Evolutionary conservation across 2,888 invertebrate genomes (phyloP).

Genomic region (Cheilosia scutellata): DNA sequence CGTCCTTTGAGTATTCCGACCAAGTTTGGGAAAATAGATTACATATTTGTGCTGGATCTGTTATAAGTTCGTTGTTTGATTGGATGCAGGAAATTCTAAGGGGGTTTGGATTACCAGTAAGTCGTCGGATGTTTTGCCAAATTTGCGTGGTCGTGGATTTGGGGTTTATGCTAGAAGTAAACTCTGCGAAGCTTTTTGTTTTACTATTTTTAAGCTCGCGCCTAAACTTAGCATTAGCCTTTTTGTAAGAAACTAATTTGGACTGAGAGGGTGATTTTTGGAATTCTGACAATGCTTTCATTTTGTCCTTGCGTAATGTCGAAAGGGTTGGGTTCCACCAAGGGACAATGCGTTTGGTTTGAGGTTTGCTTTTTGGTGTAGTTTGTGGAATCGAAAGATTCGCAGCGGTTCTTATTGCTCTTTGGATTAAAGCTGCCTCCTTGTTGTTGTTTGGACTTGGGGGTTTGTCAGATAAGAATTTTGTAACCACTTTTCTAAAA

Average conservation of each 20-base stretch:
- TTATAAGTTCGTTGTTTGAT: not conserved
- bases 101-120: conserved; percentile 26
- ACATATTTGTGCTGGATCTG: no score
- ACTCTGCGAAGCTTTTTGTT: conserved; percentile 28
- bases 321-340: no score
- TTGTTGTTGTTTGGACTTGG: no score
- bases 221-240: conserved; percentile 17
- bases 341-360: no score
- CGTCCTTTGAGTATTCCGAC: no score
- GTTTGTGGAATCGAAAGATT: conserved; percentile 11
- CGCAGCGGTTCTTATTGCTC: conserved; percentile 23
- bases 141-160: conserved; percentile 12
- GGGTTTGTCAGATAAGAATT: no score
- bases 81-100: not conserved
- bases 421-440: not conserved
- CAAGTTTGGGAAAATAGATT: no score
- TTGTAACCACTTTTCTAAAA: no score
- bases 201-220: conserved; percentile 15
- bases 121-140: conserved; percentile 37
- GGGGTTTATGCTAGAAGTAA: conserved; percentile 23
- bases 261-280: conserved; percentile 23
- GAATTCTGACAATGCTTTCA: conserved; percentile 22
- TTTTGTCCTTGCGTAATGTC: conserved; percentile 22
- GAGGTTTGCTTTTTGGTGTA: no score
- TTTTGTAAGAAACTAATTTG: conserved; percentile 9